phyloP scores from a whole-genome alignment of 2,888 invertebrate species.

The Colletes collaris region DNA sequence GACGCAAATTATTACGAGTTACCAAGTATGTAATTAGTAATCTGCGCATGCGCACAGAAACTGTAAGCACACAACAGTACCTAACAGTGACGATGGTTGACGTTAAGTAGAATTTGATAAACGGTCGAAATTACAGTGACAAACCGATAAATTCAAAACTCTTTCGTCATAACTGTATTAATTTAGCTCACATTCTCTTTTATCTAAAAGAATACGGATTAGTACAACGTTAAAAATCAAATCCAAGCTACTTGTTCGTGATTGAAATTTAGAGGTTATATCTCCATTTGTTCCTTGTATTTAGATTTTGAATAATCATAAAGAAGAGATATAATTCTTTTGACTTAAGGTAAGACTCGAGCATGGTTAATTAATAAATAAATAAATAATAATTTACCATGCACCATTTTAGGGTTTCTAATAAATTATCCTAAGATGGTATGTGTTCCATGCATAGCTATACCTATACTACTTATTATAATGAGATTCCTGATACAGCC shows the following conservation, averaged over 20 bases:
- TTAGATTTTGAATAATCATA: not conserved
- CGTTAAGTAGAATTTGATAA: not conserved
- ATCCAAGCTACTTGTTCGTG: not conserved
- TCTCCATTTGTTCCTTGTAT: not conserved
- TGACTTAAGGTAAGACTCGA: slow-evolving; percentile 12
- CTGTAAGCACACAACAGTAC: not conserved
- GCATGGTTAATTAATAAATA: not conserved
- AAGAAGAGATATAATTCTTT: not conserved
- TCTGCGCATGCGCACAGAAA: slow-evolving; percentile 15
- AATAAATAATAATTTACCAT: not conserved
- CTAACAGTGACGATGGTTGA: not conserved
- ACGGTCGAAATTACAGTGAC: not conserved
- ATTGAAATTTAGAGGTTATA: slow-evolving; percentile 34
- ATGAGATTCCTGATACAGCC: slow-evolving; percentile 95
- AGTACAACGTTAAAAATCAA: not conserved
- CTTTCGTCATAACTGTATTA: not conserved
- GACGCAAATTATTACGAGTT: no score
- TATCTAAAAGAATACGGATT: not conserved
- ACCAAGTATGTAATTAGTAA: not conserved
- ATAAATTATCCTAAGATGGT: slow-evolving; percentile 85
- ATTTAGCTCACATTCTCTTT: not conserved
- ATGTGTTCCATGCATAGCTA: slow-evolving; percentile 93
- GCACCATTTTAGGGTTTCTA: slow-evolving; percentile 37
- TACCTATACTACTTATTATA: slow-evolving; percentile 91
- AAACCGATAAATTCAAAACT: not conserved